Evolutionary conservation across 2,888 invertebrate genomes (phyloP), one percentile per base, ranked within the genome.

Genomic region (Barypeithes pellucidus): DNA sequence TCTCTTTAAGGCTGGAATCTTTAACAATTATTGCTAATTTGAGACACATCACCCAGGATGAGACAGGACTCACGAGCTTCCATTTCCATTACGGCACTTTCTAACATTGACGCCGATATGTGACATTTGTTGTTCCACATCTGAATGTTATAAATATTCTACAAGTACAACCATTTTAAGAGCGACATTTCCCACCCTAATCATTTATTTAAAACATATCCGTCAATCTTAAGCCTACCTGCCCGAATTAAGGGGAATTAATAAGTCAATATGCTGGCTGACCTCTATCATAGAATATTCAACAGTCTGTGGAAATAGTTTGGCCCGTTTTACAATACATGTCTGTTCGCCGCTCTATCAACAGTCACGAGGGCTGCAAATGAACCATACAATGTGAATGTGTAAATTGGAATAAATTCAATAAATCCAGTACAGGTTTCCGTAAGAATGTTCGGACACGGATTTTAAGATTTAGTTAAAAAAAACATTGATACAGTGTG

Each of bases 181-280:
- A 43, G n/a, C 14, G 43, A 43, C 14, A 3, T 43, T 12, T 43
- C n/a, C 8, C 16, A 43, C 16, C 20, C 33, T 43, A 41, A 61
- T 61, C 12, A 43, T 61, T 61, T 61, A 61, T 61, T 20, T 20
- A 20, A 47, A 22, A 22, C 9, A 29, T 29, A 24, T 59, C 45
- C 20, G 14, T 24, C 45, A 52, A 11, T 20, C 36, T 29, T 60
- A 18, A 33, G 45, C 47, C 47, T 45, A 69, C 68, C 67, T 60
- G 24, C 45, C 11, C 24, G 29, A 61, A 69, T 69, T 69, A 61
- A 24, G 36, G 61, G 14, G 59, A 68, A 69, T 69, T 69, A 69
- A 69, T 69, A 69, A 69, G 69, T 69, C 69, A 69, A 69, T 52
- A 69, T 29, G 24, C 52, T 33, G 12, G 12, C 62, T 62, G 69